Conservation (phyloP, 2,888 invertebrate species). For the Tetramorium bicarinatum region DNA sequence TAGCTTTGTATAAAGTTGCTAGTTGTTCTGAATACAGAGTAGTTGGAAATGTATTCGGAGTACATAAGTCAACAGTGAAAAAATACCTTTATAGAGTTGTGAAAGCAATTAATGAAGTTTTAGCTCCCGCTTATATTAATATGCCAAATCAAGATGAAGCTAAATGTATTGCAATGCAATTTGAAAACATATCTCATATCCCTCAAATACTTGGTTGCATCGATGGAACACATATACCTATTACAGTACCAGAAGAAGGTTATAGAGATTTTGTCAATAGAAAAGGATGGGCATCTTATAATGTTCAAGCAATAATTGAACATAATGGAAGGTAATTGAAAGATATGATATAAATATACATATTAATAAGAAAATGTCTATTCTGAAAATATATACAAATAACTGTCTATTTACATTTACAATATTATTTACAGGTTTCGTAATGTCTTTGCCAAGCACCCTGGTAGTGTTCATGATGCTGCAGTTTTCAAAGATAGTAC, state of each 20-base stretch:
- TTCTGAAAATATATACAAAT: conserved; percentile 36
- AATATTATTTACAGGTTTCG: conserved; percentile 25
- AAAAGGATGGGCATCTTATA: conserved; percentile 71
- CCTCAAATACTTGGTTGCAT: conserved; percentile 80
- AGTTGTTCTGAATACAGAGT: conserved; percentile 70
- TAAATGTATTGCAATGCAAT: conserved; percentile 66
- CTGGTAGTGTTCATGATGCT: conserved; percentile 67
- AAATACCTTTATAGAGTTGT: too few species aligned
- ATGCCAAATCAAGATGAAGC: conserved; percentile 76
- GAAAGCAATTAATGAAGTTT: conserved; percentile 73
- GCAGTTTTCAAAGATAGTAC: conserved; percentile 58
- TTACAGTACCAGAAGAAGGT: conserved; percentile 65
- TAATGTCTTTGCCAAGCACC: conserved; percentile 37
- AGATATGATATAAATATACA: conserved; percentile 32
- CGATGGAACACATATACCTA: conserved; percentile 71
- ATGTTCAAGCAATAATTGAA: conserved; percentile 71
- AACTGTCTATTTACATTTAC: neutral
- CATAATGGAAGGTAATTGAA: conserved; percentile 62
- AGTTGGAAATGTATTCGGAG: conserved; percentile 70
- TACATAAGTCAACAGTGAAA: conserved; percentile 71
- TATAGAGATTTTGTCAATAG: conserved; percentile 69
- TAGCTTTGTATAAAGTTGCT: conserved; percentile 69
- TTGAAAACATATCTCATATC: conserved; percentile 73
- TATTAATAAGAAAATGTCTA: conserved; percentile 21
- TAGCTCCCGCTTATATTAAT: conserved; percentile 70